Conservation (phyloP, 2,888 invertebrate species). For the Drosophila borealis region DNA sequence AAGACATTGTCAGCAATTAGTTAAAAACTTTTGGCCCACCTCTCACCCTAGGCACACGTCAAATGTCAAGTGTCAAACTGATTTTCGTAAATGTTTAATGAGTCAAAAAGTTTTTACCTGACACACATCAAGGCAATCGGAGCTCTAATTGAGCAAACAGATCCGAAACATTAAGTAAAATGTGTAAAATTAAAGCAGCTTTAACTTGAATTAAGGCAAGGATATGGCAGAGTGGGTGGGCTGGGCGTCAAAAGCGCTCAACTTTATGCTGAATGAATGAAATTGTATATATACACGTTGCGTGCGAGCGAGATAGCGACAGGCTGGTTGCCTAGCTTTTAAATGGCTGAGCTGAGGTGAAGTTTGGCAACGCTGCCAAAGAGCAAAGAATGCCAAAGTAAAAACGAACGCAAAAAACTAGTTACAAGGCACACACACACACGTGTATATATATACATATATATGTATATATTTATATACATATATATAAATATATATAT, state of each 20-base stretch:
- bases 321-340: slow-evolving; percentile 39
- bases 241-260: slow-evolving; percentile 26
- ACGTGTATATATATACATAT: slow-evolving; percentile 15
- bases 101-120: slow-evolving; percentile 30
- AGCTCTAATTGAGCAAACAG: slow-evolving; percentile 40
- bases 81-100: slow-evolving; percentile 34
- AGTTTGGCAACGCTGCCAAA: slow-evolving; percentile 62
- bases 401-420: slow-evolving; percentile 76
- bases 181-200: slow-evolving; percentile 37
- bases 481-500: slow-evolving; percentile 1
- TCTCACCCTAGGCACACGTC: neutral
- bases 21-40: slow-evolving; percentile 10
- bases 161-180: slow-evolving; percentile 28
- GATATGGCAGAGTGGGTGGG: neutral
- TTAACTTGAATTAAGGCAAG: slow-evolving; percentile 53
- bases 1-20: slow-evolving; percentile 26
- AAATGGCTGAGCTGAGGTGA: slow-evolving; percentile 41
- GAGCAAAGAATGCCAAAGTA: slow-evolving; percentile 68
- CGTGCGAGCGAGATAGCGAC: slow-evolving; percentile 14
- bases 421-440: slow-evolving; percentile 60
- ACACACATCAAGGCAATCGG: slow-evolving; percentile 32
- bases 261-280: slow-evolving; percentile 71
- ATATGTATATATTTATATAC: slow-evolving; percentile 3
- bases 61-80: slow-evolving; percentile 21
- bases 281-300: slow-evolving; percentile 62